These are phyloP conservation scores for Premnoplex brunnescens DNA, from an alignment of 2,797 vertebrate genomes.

Conservation along the genomic window DNA sequence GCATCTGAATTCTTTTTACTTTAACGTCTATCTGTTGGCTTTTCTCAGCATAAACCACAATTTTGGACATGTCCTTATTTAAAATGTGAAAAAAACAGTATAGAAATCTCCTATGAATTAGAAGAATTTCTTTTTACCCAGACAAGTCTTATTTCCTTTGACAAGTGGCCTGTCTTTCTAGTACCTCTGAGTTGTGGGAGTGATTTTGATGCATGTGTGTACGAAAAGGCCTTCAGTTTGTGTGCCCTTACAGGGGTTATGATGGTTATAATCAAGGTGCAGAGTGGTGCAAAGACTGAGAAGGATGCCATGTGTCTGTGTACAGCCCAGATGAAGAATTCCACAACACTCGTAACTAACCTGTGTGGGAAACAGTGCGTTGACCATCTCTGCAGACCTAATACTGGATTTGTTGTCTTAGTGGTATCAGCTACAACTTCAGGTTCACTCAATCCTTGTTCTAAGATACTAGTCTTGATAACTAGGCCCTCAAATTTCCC, in stretches of 20 bases:
- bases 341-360: rapidly evolving
- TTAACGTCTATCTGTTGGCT: neutral
- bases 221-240: neutral
- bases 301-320: neutral
- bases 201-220: neutral
- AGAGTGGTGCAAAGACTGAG: neutral
- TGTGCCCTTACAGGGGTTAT: neutral
- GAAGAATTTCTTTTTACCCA: neutral
- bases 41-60: neutral
- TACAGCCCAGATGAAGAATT: neutral
- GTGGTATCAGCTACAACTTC: neutral
- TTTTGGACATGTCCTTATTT: neutral
- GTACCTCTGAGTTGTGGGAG: neutral
- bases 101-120: neutral
- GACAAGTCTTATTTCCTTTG: neutral
- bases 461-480: neutral
- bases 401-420: neutral
- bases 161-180: neutral
- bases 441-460: neutral
- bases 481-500: neutral
- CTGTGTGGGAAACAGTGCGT: rapidly evolving
- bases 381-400: neutral
- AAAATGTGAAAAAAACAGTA: neutral
- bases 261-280: neutral
- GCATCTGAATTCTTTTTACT: slow-evolving; percentile 16